Conservation (phyloP, 1,140 invertebrate species). For the Brachionus asplanchnoidis region DNA sequence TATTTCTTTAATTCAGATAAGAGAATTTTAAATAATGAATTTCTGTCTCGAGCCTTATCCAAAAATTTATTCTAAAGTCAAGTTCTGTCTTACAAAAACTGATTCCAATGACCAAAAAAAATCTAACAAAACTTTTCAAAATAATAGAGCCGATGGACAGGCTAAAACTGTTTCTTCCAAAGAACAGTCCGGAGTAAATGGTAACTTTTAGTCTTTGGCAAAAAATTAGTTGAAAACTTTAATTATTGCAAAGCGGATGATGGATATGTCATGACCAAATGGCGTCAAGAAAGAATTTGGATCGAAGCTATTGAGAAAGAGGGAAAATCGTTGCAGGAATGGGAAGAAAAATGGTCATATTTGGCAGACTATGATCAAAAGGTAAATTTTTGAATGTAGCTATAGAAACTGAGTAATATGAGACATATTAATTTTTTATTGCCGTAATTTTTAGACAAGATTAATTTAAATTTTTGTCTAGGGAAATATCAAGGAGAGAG, state of each 20-base stretch:
- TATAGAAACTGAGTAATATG: background rate
- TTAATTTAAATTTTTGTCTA: background rate
- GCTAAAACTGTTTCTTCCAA: background rate
- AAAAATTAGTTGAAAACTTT: background rate
- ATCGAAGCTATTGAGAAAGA: slow-evolving; percentile 25
- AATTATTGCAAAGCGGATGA: background rate
- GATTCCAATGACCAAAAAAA: background rate
- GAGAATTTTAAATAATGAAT: background rate
- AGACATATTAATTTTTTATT: background rate
- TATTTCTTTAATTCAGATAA: background rate
- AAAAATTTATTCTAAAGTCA: background rate
- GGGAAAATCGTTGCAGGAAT: background rate
- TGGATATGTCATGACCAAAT: slow-evolving; percentile 35
- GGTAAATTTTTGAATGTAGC: background rate
- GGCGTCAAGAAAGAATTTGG: slow-evolving; percentile 36
- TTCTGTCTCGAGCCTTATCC: background rate
- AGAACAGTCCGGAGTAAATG: background rate
- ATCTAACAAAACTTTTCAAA: background rate
- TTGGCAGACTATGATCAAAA: slow-evolving; percentile 40
- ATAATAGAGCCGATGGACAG: background rate
- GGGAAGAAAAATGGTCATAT: slow-evolving; percentile 38
- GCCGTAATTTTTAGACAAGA: background rate
- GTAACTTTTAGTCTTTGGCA: background rate
- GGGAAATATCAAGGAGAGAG: slow-evolving; percentile 20
- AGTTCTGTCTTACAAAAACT: background rate